These are phyloP conservation scores for Torymus aiolomorphi DNA, from an alignment of 2,888 invertebrate species.

Conservation along the genomic window DNA sequence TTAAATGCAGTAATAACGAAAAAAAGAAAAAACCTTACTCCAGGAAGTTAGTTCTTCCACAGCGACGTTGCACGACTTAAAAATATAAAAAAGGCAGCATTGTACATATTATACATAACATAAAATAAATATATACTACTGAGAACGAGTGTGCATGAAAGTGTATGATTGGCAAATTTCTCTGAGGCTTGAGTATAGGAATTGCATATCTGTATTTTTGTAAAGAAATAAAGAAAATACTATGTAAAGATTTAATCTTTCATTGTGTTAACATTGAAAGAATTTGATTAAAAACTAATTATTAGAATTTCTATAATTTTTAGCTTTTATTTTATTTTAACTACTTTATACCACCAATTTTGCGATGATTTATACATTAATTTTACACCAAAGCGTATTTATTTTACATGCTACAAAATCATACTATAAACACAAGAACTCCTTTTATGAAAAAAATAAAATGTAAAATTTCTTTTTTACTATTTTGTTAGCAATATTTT, in stretches of 20 bases:
- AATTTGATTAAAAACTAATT: constrained; percentile 61
- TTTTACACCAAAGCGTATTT: too few species aligned
- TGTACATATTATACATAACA: constrained; percentile 41
- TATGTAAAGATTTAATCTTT: constrained; percentile 54
- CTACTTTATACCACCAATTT: too few species aligned
- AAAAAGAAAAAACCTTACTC: constrained; percentile 25
- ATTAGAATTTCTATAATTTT: constrained; percentile 41
- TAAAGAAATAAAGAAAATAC: constrained; percentile 62
- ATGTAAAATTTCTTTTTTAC: too few species aligned
- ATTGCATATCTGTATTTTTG: constrained; percentile 64
- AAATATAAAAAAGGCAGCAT: constrained; percentile 16
- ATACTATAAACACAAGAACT: too few species aligned
- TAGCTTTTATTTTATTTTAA: constrained; percentile 20
- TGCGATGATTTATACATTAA: too few species aligned
- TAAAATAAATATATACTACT: constrained; percentile 34
- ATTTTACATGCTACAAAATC: too few species aligned
- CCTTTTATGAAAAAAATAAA: too few species aligned
- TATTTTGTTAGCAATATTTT: too few species aligned
- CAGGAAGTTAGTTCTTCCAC: constrained; percentile 36
- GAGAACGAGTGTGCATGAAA: constrained; percentile 47
- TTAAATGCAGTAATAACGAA: constrained; percentile 34
- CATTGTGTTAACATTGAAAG: constrained; percentile 60
- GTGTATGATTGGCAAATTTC: constrained; percentile 54
- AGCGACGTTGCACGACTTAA: constrained; percentile 18
- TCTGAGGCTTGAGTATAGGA: constrained; percentile 53